Evolutionary conservation across 2,113 vertebrate genomes (phyloP), one percentile per base, ranked within the genome.

Genomic region (Oreochromis aureus): DNA sequence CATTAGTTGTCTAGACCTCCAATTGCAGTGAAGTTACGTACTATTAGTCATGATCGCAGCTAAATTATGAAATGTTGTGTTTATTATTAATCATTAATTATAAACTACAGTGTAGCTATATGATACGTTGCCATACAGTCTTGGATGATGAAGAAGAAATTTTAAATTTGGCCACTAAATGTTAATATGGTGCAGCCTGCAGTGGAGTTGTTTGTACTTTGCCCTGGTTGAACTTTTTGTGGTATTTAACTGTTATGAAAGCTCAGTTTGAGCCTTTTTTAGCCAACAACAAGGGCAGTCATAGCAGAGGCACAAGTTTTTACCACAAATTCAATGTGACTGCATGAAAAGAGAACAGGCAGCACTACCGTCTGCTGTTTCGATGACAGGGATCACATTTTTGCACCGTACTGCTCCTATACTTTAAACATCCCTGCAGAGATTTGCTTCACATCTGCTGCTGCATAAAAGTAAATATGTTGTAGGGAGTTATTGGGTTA

Each of bases 241-340:
- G 73, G 27, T 54, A 16, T 34, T n/a, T 39, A 22, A 27, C 39
- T 22, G 30, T 55, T 81, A 22, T 32, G 18, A 66, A 53, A 22
- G 22, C 48, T 46, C 78, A 24, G 19, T 79, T 81, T 51, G 30
- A 51, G 58, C 71, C 46, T 19, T 79, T 79, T 87, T 58, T 51
- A 53, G 46, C 27, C 6, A 8, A 84, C 87, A 91, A 91, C 82
- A 46, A 59, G 86, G 80, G 10, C 44, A 55, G 69, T 83, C 83
- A 85, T 12, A 48, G 22, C 56, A 18, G 30, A 86, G 58, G 44
- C 84, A 46, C 66, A 51, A 82, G 85, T 2, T 61, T n/a, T 32
- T 27, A 11, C 71, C 30, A 32, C 79, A 80, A 54, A 82, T 27
- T 69, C 24, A 83, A 54, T 15, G 58, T 80, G 80, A 83, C 83